Conservation (phyloP, 2,888 invertebrate species). For the Digitonthophagus gazella region DNA sequence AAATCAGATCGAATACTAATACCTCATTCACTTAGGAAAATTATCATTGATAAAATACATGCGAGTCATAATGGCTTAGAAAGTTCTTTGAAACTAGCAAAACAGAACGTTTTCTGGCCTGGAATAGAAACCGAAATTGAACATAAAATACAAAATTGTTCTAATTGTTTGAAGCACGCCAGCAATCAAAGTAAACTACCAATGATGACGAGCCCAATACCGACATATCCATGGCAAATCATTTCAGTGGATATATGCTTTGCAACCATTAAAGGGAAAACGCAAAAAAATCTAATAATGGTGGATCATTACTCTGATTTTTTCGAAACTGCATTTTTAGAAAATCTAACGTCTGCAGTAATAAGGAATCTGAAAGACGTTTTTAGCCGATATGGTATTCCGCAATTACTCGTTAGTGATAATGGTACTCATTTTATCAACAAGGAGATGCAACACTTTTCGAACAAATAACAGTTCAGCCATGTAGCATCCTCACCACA, state of each 20-base stretch:
- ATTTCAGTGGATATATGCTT: too few relatives aligned
- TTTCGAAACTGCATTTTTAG: too few relatives aligned
- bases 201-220: too few relatives aligned
- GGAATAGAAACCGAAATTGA: too few relatives aligned
- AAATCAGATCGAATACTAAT: background rate
- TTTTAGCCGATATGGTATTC: background rate
- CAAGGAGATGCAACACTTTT: background rate
- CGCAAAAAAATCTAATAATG: background rate
- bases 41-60: background rate
- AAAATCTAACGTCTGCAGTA: background rate
- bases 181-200: too few relatives aligned
- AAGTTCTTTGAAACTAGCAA: background rate
- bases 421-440: conserved; percentile 1
- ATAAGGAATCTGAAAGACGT: background rate
- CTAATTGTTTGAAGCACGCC: background rate
- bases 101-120: background rate
- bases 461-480: background rate
- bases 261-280: too few relatives aligned
- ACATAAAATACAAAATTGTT: too few relatives aligned
- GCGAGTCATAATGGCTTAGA: background rate
- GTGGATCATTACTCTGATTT: background rate
- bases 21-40: background rate
- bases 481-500: background rate
- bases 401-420: background rate
- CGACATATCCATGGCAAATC: too few relatives aligned